phyloP scores from a whole-genome alignment of 2,888 invertebrate genomes.

The Sarcophaga rosellei region DNA sequence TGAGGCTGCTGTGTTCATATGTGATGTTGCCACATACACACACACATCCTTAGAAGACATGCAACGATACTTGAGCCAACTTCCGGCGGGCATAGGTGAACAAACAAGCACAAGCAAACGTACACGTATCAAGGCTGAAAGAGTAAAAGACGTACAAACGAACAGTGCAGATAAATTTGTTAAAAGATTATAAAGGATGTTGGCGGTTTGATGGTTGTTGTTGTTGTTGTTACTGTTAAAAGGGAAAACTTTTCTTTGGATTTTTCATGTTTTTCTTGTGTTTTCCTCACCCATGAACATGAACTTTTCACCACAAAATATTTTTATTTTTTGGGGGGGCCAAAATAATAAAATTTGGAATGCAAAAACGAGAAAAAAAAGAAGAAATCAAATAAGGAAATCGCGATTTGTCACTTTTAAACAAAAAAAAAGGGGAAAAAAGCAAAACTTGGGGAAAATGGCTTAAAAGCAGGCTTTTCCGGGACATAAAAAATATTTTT shows the following conservation, averaged over 20 bases:
- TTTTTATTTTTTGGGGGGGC: not conserved
- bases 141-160: not conserved
- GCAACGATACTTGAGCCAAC: slow-evolving; percentile 57
- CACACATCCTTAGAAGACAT: not conserved
- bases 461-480: slow-evolving; percentile 30
- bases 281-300: slow-evolving; percentile 19
- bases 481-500: slow-evolving; percentile 50
- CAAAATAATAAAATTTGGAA: not conserved
- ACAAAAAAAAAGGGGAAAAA: slow-evolving; percentile 27
- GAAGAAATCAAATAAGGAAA: slow-evolving; percentile 67
- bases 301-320: slow-evolving; percentile 58
- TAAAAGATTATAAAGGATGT: slow-evolving; percentile 63
- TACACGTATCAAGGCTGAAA: not conserved
- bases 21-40: slow-evolving; percentile 34
- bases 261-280: slow-evolving; percentile 33
- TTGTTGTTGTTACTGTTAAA: slow-evolving; percentile 1
- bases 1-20: slow-evolving; percentile 26
- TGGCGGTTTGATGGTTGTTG: not conserved
- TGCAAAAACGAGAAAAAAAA: slow-evolving; percentile 4
- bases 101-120: slow-evolving; percentile 5
- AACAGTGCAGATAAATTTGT: slow-evolving; percentile 58
- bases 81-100: slow-evolving; percentile 67
- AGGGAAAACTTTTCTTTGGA: slow-evolving; percentile 5
- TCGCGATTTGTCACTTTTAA: slow-evolving; percentile 70
- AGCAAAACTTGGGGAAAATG: not conserved